Evolutionary conservation across 2,888 invertebrate genomes (phyloP).

Genomic region (Choreutis nemorana): DNA sequence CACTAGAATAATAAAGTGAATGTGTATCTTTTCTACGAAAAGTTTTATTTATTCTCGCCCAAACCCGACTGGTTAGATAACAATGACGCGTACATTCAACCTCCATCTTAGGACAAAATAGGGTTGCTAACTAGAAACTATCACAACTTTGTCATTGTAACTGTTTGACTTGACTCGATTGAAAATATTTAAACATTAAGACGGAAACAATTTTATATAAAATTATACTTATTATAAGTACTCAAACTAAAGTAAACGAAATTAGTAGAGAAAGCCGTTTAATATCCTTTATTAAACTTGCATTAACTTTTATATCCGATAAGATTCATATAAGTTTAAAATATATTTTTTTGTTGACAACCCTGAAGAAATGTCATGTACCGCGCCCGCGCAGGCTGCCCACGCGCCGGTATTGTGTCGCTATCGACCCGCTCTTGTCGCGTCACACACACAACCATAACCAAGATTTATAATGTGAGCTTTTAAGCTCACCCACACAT

Average conservation of each 20-base stretch:
- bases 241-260: too few relatives aligned
- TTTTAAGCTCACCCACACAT: conserved; percentile 44
- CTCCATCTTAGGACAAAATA: conserved; percentile 20
- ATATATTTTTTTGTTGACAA: too few relatives aligned
- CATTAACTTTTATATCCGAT: too few relatives aligned
- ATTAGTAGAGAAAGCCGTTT: too few relatives aligned
- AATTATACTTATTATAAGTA: too few relatives aligned
- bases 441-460: conserved; percentile 23
- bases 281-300: too few relatives aligned
- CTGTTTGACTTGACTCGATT: too few relatives aligned
- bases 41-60: conserved; percentile 56
- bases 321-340: too few relatives aligned
- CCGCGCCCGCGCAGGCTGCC: conserved; percentile 25
- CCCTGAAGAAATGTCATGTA: conserved; percentile 19
- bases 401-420: conserved; percentile 42
- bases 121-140: too few relatives aligned
- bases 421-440: conserved; percentile 29
- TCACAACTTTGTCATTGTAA: too few relatives aligned
- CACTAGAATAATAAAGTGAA: conserved; percentile 56
- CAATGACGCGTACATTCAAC: conserved; percentile 56
- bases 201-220: too few relatives aligned
- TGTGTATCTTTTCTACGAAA: conserved; percentile 56
- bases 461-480: conserved; percentile 51
- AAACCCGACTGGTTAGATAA: conserved; percentile 53
- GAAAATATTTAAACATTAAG: too few relatives aligned